Conservation (phyloP, 2,888 invertebrate genomes). For the Antitype chi region DNA sequence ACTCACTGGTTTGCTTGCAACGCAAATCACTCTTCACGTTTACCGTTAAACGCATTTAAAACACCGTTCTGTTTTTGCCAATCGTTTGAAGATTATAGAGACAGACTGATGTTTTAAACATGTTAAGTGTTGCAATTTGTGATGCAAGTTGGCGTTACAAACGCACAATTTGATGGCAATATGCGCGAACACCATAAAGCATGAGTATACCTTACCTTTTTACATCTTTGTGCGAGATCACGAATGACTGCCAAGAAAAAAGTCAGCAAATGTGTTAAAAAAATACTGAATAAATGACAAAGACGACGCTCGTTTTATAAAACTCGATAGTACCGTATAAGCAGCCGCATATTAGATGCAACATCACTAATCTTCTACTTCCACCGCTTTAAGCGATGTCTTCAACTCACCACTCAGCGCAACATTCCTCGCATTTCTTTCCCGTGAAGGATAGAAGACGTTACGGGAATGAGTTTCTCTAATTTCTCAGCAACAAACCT, state of each 20-base stretch:
- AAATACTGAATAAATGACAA: neutral
- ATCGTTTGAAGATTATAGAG: neutral
- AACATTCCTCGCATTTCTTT: constrained; percentile 39
- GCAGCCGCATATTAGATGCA: neutral
- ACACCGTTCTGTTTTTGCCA: neutral
- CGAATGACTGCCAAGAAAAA: neutral
- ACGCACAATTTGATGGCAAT: neutral
- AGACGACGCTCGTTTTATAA: neutral
- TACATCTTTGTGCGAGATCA: neutral
- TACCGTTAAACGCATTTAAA: neutral
- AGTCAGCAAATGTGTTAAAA: neutral
- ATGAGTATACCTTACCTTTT: neutral
- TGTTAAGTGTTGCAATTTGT: neutral
- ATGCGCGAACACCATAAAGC: neutral
- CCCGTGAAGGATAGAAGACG: constrained; percentile 54
- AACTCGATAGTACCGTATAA: neutral
- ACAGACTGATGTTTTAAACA: neutral
- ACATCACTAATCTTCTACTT: neutral
- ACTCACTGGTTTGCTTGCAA: neutral
- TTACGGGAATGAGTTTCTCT: constrained; percentile 60
- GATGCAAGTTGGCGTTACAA: neutral
- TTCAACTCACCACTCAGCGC: constrained; percentile 16
- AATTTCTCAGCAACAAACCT: constrained; percentile 65
- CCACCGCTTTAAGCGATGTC: constrained; percentile 30
- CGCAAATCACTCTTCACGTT: neutral